phyloP scores from a whole-genome alignment of 2,113 vertebrate species.

The Eurystomus gularis region DNA sequence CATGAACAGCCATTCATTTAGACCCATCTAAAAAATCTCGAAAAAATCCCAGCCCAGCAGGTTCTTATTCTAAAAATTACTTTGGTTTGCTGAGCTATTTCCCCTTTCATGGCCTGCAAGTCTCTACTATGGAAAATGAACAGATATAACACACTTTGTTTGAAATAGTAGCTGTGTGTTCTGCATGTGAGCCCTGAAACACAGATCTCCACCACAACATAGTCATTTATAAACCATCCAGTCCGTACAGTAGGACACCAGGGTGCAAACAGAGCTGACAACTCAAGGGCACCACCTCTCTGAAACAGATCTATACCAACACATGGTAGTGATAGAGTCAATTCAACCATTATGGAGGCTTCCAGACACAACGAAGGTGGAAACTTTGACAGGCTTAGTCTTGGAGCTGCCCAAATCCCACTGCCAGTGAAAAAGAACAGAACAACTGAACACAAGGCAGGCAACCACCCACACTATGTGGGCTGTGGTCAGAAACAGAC shows the following conservation, averaged over 20 bases:
- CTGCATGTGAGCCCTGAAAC: not conserved
- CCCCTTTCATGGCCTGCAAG: not conserved
- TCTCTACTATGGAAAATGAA: not conserved
- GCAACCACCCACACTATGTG: not conserved
- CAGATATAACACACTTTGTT: not conserved
- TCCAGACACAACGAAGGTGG: not conserved
- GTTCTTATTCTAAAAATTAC: not conserved
- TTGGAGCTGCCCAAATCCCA: not conserved
- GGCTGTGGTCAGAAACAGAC: not conserved
- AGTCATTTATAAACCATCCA: not conserved
- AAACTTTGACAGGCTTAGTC: not conserved
- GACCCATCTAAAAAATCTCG: not conserved
- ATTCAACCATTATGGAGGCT: fast-evolving
- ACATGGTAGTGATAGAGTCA: not conserved
- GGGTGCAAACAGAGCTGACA: not conserved
- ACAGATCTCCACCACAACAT: not conserved
- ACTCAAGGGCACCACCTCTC: not conserved
- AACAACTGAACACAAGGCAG: not conserved
- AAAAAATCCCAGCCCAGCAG: not conserved
- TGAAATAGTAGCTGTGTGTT: not conserved
- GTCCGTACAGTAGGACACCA: fast-evolving
- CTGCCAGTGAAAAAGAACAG: not conserved
- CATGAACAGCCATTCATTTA: not conserved
- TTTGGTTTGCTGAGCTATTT: not conserved
- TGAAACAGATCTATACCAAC: not conserved